Base-by-base conservation (phyloP, 2,113 vertebrate species). In the Triplophysa tibetana region DNA sequence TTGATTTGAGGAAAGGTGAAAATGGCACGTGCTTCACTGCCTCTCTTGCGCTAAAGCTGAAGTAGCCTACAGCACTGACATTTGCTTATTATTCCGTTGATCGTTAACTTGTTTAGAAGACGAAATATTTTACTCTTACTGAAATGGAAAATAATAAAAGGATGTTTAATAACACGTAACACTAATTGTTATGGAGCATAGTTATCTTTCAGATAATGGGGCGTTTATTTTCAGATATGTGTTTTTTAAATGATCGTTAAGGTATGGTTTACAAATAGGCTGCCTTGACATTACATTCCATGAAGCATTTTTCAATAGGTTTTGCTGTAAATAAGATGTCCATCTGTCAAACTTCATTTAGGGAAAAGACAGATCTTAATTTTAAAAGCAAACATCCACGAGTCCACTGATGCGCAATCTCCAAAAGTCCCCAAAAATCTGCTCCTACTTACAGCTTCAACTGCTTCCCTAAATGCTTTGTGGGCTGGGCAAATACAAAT, bases 1-100 rank as follows among this genome's bases (percentile, higher is more conserved):
- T 33, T 73, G 70, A 43, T 73, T 73, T 73, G 54, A 73, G 29
- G 70, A 52, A 29, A 73, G 52, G 70, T 73, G 52, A 60, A 38
- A 60, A 70, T 72, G 69, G 50, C 69, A 72, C 68, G 26, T 56
- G 69, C 38, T 72, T 72, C 50, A 72, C 26, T 38, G 33, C 7
- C 9, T 21, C 54, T 58, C 8, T 9, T 58, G 52, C 17, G 52
- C 68, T 70, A n/a, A 70, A 12, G 48, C 24, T 52, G 45, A 70
- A 29, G 0, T 9, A 54, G 23, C 16, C 68, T 10, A 6, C 21
- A 19, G 24, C 29, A 29, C 48, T 70, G 69, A 38, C 26, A 56
- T 33, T 33, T 56, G 50, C 68, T n/a, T 6, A 2, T 8, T 56
- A n/a, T 56, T 56, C 54, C n/a, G 8, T 58, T 58, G 17, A 8